A percentile compares a stretch with the other conserved stretches of the same genome.
Evolutionary conservation across 2,113 vertebrate species (phyloP).

Genomic region (Tragulus kanchil): DNA sequence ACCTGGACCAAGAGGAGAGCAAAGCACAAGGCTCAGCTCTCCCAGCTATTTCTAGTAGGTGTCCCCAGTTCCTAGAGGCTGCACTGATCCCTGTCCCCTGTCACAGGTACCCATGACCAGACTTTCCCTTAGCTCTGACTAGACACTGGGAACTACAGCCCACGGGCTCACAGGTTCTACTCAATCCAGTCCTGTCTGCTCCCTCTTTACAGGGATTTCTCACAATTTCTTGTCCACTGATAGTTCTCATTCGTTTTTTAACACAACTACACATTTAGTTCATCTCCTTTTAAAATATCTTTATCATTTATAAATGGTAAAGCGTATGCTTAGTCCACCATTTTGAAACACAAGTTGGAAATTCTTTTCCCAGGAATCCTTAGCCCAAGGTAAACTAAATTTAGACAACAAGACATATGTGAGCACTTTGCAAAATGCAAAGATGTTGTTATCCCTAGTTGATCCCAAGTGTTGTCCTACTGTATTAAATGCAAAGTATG

Average conservation of each 20-base stretch:
- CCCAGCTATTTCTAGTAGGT: background rate
- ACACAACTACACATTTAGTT: background rate
- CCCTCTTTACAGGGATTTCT: background rate
- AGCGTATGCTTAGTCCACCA: background rate
- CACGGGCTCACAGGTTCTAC: no score
- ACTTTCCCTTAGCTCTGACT: background rate
- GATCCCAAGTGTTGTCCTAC: background rate
- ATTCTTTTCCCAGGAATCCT: background rate
- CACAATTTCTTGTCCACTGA: background rate
- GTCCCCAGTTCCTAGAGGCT: fast-evolving
- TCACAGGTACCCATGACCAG: fast-evolving
- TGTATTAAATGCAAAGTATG: background rate
- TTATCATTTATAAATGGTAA: background rate
- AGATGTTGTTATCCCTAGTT: background rate
- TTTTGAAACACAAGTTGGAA: conserved; percentile 19
- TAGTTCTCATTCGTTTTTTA: background rate
- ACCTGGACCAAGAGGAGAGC: no score
- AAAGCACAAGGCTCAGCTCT: no score
- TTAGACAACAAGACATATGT: background rate
- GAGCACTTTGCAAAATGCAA: background rate
- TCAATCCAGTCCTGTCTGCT: background rate
- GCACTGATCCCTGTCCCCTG: fast-evolving
- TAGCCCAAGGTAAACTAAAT: background rate
- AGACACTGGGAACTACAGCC: background rate
- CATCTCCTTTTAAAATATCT: background rate